These are phyloP conservation scores for Tetragnatha montana DNA, from an alignment of 2,888 invertebrate genomes.

Conservation along the genomic window DNA sequence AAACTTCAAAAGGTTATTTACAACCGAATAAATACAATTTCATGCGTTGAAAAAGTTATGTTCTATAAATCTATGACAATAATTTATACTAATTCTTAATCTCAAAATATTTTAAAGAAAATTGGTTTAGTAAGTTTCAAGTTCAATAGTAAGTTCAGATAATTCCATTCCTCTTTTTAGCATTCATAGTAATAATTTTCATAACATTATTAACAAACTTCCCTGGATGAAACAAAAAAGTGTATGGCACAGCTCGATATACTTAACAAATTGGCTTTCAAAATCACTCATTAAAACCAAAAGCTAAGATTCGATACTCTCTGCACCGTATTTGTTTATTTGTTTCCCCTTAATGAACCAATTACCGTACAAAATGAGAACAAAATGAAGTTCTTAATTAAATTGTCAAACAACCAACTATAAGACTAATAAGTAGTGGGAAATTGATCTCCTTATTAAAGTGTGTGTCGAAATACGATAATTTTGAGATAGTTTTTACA, in stretches of 20 bases:
- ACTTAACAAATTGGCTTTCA: neutral
- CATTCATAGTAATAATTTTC: too few relatives aligned
- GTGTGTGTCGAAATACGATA: neutral
- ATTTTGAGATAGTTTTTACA: neutral
- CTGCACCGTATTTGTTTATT: neutral
- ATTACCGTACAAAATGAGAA: neutral
- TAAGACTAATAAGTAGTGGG: neutral
- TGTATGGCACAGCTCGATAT: neutral
- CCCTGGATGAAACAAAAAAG: neutral
- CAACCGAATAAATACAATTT: too few relatives aligned
- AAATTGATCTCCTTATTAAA: neutral
- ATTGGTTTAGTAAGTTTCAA: too few relatives aligned
- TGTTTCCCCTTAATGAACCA: neutral
- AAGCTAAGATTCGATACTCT: neutral
- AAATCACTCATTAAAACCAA: neutral
- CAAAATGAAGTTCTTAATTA: neutral
- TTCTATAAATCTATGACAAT: too few relatives aligned
- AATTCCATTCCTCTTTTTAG: too few relatives aligned
- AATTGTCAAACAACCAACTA: neutral
- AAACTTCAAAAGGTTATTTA: too few relatives aligned
- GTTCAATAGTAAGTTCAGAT: too few relatives aligned
- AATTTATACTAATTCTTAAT: too few relatives aligned
- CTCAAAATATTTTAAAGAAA: too few relatives aligned
- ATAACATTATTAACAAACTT: neutral
- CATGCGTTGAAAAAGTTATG: too few relatives aligned